phyloP scores from a whole-genome alignment of 2,113 vertebrate species.

The Mormoops blainvillei region DNA sequence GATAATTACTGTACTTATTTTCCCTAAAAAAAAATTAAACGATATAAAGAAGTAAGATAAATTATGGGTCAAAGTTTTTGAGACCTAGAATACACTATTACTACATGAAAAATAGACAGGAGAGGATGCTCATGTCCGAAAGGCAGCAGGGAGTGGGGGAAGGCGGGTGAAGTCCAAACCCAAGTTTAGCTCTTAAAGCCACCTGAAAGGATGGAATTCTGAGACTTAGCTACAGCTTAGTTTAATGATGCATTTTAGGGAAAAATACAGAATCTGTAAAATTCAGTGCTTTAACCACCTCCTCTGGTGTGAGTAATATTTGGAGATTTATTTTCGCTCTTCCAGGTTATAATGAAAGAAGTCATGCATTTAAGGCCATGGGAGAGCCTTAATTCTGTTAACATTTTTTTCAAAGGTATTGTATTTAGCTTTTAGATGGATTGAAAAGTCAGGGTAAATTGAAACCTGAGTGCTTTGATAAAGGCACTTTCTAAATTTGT shows the following conservation, averaged over 20 bases:
- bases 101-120: not conserved
- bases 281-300: not conserved
- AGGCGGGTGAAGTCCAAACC: not conserved
- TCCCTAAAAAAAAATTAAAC: not conserved
- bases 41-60: not conserved
- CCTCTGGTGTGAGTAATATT: not conserved
- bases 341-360: not conserved
- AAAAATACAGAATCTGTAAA: not conserved
- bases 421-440: not conserved
- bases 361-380: not conserved
- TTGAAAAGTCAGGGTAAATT: not conserved
- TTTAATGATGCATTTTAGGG: not conserved
- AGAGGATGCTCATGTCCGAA: not conserved
- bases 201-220: not conserved
- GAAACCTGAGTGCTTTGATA: not conserved
- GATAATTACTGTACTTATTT: not conserved
- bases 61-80: not conserved
- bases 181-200: not conserved
- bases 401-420: not conserved
- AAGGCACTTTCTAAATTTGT: not conserved
- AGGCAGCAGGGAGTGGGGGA: accelerated
- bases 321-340: not conserved
- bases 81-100: not conserved
- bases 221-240: not conserved
- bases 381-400: not conserved